Evolutionary conservation across 1,140 invertebrate species (phyloP).

Genomic region (Aricia agestis): DNA sequence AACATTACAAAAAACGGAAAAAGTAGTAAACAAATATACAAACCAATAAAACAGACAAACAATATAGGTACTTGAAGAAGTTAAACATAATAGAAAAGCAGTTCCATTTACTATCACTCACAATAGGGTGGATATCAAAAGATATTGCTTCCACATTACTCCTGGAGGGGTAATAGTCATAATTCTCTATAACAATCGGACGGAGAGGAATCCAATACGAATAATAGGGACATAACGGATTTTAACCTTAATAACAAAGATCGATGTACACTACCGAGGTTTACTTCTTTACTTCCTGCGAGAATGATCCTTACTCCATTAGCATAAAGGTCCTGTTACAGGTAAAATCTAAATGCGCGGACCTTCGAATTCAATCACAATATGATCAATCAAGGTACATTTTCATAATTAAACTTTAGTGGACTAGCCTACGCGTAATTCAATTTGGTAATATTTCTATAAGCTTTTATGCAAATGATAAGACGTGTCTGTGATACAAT

Average conservation of each 20-base stretch:
- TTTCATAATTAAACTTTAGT: not conserved
- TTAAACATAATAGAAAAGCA: slow-evolving; percentile 5
- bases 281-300: too few species aligned
- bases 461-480: not conserved
- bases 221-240: slow-evolving; percentile 13
- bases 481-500: too few species aligned
- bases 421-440: too few species aligned
- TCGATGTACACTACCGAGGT: not conserved
- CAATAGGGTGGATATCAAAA: not conserved
- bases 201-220: slow-evolving; percentile 15
- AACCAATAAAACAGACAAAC: not conserved
- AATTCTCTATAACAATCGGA: slow-evolving; percentile 17
- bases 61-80: not conserved
- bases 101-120: slow-evolving; percentile 9
- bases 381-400: slow-evolving; percentile 11
- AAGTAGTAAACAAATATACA: not conserved
- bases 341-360: not conserved
- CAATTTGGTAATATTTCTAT: not conserved
- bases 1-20: too few species aligned
- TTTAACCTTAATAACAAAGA: slow-evolving; percentile 18
- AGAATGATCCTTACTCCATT: too few species aligned
- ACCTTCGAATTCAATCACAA: slow-evolving; percentile 14
- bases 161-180: slow-evolving; percentile 10
- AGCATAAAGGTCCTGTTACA: too few species aligned
- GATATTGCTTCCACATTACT: slow-evolving; percentile 10